These are phyloP conservation scores for Heteromurus nitidus DNA, from an alignment of 2,888 invertebrate genomes.

Conservation along the genomic window DNA sequence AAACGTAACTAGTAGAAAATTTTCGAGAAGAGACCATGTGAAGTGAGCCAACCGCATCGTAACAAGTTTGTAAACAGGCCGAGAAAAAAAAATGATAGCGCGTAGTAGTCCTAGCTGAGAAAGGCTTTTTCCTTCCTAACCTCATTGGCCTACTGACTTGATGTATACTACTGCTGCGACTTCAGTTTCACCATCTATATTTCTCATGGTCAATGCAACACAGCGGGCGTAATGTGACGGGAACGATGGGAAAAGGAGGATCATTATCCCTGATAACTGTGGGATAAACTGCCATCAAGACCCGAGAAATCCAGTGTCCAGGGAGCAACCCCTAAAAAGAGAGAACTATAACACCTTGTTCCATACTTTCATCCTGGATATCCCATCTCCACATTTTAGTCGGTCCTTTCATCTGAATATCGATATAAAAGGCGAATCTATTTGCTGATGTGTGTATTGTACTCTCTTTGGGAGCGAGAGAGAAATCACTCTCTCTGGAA, in stretches of 20 bases:
- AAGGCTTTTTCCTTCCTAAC: constrained; percentile 33
- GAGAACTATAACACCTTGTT: constrained; percentile 3
- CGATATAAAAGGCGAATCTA: constrained; percentile 26
- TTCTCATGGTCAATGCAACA: background rate
- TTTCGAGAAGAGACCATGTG: constrained; percentile 16
- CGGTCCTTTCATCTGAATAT: background rate
- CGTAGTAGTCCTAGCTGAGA: background rate
- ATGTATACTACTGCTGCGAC: too few species aligned
- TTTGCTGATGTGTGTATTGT: constrained; percentile 29
- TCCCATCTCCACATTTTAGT: background rate
- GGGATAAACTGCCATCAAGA: constrained; percentile 43
- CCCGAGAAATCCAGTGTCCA: constrained; percentile 34
- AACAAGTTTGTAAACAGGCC: constrained; percentile 51
- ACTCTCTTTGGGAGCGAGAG: background rate
- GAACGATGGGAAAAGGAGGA: constrained; percentile 35
- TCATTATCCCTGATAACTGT: constrained; percentile 51
- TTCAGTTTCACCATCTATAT: background rate
- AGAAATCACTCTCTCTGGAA: background rate
- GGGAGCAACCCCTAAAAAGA: too few species aligned
- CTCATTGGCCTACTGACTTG: constrained; percentile 44
- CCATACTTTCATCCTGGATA: background rate
- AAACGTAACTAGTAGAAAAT: constrained; percentile 15
- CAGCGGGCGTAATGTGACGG: constrained; percentile 25
- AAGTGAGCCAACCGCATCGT: constrained; percentile 9
- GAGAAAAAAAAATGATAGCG: constrained; percentile 38